Percentiles rank a stretch among this genome's conserved stretches.
phyloP scores from a whole-genome alignment of 2,888 invertebrate genomes.

The Drosophila phalerata region DNA sequence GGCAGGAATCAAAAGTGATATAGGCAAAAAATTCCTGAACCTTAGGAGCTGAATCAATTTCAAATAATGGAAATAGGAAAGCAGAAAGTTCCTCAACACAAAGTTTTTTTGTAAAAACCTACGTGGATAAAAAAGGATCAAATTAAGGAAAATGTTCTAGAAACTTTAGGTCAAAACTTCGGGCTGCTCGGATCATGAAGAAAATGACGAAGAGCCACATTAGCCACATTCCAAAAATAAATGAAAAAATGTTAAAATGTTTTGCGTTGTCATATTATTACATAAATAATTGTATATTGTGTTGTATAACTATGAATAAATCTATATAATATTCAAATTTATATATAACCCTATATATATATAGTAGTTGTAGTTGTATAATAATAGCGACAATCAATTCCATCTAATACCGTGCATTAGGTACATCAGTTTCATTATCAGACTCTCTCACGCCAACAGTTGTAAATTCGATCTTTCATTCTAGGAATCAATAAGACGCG shows the following conservation, averaged over 20 bases:
- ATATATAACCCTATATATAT: conserved; percentile 13
- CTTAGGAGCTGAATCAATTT: too few relatives aligned
- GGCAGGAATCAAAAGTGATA: too few relatives aligned
- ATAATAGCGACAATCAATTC: conserved; percentile 56
- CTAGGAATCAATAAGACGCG: conserved; percentile 62
- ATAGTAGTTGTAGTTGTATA: conserved; percentile 5
- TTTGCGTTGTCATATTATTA: conserved; percentile 19
- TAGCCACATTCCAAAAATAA: too few relatives aligned
- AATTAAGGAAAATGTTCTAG: neutral
- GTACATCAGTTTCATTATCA: conserved; percentile 68
- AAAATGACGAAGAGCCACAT: neutral
- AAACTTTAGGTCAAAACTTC: too few relatives aligned
- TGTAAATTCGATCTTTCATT: conserved; percentile 31
- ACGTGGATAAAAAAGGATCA: too few relatives aligned
- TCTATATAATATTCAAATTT: conserved; percentile 3
- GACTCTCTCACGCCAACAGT: conserved; percentile 33
- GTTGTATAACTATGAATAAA: conserved; percentile 38
- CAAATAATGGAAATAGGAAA: too few relatives aligned
- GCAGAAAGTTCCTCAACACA: too few relatives aligned
- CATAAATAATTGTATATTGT: conserved; percentile 42
- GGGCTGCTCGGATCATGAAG: neutral
- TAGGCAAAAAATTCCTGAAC: too few relatives aligned
- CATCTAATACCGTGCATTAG: conserved; percentile 57
- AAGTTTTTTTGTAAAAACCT: too few relatives aligned
- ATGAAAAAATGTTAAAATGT: neutral